Percentiles rank a stretch among this genome's conserved stretches.
Conservation (phyloP, 2,888 invertebrate species). For the Scelioninae gen. 1 region DNA sequence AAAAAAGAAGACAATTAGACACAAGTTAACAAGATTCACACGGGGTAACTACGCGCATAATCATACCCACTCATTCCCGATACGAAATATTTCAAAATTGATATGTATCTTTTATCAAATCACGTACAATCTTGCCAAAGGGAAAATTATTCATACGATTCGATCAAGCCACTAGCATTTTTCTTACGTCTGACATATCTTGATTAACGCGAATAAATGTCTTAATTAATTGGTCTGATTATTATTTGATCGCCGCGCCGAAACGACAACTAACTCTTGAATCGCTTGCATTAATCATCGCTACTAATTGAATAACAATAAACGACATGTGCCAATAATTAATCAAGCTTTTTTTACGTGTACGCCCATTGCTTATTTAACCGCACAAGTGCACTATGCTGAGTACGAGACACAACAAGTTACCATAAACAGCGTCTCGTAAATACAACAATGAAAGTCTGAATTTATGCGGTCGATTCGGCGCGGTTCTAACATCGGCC, state of each 20-base stretch:
- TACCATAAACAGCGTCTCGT: slow-evolving; percentile 16
- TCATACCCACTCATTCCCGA: slow-evolving; percentile 23
- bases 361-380: slow-evolving; percentile 25
- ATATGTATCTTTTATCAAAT: slow-evolving; percentile 52
- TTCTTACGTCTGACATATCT: slow-evolving; percentile 32
- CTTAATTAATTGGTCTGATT: slow-evolving; percentile 41
- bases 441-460: slow-evolving; percentile 12
- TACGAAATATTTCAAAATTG: slow-evolving; percentile 37
- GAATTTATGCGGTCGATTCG: slow-evolving; percentile 29
- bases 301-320: slow-evolving; percentile 35
- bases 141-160: slow-evolving; percentile 32
- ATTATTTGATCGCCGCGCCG: slow-evolving; percentile 8
- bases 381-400: slow-evolving; percentile 17
- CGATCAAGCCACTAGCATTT: slow-evolving; percentile 14
- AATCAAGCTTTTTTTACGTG: slow-evolving; percentile 23
- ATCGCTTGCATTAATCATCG: slow-evolving; percentile 20
- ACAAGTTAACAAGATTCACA: slow-evolving; percentile 38
- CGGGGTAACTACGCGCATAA: slow-evolving; percentile 23
- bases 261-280: neutral
- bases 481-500: slow-evolving; percentile 61
- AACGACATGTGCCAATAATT: slow-evolving; percentile 27
- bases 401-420: slow-evolving; percentile 21
- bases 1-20: slow-evolving; percentile 20
- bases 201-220: slow-evolving; percentile 33
- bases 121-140: slow-evolving; percentile 3